phyloP scores from a whole-genome alignment of 2,797 vertebrate species.

The Sebastes jordani region DNA sequence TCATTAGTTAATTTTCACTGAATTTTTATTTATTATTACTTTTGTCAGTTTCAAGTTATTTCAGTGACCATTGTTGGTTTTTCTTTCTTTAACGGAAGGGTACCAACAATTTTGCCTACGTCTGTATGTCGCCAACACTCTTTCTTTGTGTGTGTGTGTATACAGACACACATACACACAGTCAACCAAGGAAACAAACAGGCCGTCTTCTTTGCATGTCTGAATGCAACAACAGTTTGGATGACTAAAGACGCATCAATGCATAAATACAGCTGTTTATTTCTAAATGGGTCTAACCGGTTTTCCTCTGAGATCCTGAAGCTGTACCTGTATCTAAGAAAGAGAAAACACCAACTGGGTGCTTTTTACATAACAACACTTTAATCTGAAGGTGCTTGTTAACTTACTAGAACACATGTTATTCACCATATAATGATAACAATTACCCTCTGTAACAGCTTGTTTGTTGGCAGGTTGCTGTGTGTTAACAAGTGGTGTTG shows the following conservation, averaged over 20 bases:
- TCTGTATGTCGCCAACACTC: conserved; percentile 11
- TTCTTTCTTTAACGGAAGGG: too few relatives aligned
- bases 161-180: neutral
- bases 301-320: neutral
- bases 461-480: conserved; percentile 10
- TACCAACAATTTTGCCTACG: too few relatives aligned
- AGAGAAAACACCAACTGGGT: conserved; percentile 13
- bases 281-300: neutral
- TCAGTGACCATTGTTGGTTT: too few relatives aligned
- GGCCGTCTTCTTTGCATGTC: neutral
- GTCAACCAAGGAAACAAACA: neutral
- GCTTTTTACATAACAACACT: conserved; percentile 22
- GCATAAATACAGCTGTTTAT: neutral
- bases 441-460: conserved; percentile 17
- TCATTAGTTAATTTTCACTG: too few relatives aligned
- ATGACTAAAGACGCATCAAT: neutral
- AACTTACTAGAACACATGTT: conserved; percentile 20
- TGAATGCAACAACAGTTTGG: neutral
- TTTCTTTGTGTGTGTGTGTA: neutral
- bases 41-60: too few relatives aligned
- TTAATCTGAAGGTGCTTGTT: conserved; percentile 34
- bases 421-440: conserved; percentile 26
- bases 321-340: neutral
- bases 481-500: conserved; percentile 26
- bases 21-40: too few relatives aligned